A percentile compares a stretch with the other conserved stretches of the same genome.
These are phyloP conservation scores for Petrolisthes manimaculis DNA, from an alignment of 2,888 invertebrate genomes.

Conservation along the genomic window DNA sequence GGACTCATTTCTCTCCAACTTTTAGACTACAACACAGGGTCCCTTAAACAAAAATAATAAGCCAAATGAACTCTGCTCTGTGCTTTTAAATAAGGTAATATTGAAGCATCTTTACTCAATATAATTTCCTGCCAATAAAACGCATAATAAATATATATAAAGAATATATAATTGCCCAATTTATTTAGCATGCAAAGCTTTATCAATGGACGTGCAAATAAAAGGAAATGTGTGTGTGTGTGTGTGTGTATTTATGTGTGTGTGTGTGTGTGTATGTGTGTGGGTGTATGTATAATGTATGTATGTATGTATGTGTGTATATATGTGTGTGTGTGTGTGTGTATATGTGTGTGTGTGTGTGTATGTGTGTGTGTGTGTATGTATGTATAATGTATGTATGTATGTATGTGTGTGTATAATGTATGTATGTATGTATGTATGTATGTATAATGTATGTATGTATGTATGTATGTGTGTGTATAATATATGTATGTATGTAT, in stretches of 20 bases:
- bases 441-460: background rate
- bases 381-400: background rate
- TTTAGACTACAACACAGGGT: no score
- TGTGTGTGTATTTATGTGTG: background rate
- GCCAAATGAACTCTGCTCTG: no score
- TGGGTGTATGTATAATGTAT: background rate
- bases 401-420: background rate
- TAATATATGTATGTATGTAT: background rate
- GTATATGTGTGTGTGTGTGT: background rate
- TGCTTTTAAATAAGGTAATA: no score
- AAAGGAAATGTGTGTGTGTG: background rate
- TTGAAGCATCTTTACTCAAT: no score
- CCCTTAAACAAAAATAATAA: no score
- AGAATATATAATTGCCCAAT: no score
- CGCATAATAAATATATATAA: no score
- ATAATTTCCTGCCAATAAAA: no score
- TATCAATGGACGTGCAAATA: no score
- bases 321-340: background rate
- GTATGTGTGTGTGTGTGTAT: constrained; percentile 15
- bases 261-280: background rate
- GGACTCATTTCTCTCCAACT: no score
- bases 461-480: background rate
- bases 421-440: background rate
- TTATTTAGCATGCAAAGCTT: no score
- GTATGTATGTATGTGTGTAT: background rate